phyloP scores from a whole-genome alignment of 2,888 invertebrate genomes.

The Gastracanthus pulcherrimus region DNA sequence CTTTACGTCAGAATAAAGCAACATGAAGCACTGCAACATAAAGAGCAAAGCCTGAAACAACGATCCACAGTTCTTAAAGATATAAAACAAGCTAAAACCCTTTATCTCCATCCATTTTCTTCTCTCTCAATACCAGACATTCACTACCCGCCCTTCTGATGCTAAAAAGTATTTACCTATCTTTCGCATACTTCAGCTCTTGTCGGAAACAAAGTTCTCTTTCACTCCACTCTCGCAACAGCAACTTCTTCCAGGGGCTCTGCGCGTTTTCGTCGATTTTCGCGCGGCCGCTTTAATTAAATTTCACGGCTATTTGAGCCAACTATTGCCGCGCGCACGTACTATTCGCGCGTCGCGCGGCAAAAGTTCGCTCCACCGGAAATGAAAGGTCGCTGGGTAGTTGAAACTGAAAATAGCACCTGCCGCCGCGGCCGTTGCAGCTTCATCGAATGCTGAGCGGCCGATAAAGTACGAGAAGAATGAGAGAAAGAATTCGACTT shows the following conservation, averaged over 20 bases:
- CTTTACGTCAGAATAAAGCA: too few species aligned
- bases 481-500: not conserved
- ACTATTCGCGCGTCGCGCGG: not conserved
- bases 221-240: not conserved
- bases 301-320: constrained; percentile 18
- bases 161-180: not conserved
- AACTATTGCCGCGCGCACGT: not conserved
- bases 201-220: not conserved
- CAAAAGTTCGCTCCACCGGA: not conserved
- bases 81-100: not conserved
- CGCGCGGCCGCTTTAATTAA: constrained; percentile 1
- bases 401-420: not conserved
- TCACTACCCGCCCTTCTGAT: not conserved
- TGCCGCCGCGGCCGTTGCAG: too few species aligned
- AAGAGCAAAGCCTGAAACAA: too few species aligned
- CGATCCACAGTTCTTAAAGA: too few species aligned
- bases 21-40: too few species aligned
- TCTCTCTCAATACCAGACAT: not conserved
- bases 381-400: constrained; percentile 5
- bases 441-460: not conserved
- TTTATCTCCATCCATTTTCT: not conserved
- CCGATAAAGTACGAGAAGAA: not conserved
- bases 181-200: not conserved
- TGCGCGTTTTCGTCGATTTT: not conserved
- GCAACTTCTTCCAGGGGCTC: too few species aligned